phyloP scores from a whole-genome alignment of 2,888 invertebrate species.

The Euproctis similis region DNA sequence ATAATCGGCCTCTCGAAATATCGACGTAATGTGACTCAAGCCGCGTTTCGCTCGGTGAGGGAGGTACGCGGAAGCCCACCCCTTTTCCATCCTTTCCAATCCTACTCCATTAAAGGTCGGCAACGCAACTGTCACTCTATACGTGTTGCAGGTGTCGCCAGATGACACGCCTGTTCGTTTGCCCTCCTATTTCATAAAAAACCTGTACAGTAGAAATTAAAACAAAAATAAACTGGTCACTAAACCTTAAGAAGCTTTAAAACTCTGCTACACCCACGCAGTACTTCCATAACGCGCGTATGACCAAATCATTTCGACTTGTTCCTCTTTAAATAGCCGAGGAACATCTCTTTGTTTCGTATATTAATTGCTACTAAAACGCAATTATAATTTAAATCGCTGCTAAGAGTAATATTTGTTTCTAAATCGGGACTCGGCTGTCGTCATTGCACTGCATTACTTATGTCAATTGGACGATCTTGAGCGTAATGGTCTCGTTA shows the following conservation, averaged over 20 bases:
- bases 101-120: too few relatives aligned
- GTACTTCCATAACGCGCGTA: background rate
- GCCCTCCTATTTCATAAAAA: too few relatives aligned
- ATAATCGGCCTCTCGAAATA: too few relatives aligned
- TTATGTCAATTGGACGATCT: conserved; percentile 11
- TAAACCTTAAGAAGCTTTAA: too few relatives aligned
- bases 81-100: background rate
- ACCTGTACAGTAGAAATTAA: too few relatives aligned
- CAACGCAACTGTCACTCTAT: too few relatives aligned
- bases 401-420: conserved; percentile 3
- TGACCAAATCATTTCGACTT: background rate
- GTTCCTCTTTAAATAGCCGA: background rate
- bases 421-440: conserved; percentile 1
- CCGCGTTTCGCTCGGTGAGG: background rate
- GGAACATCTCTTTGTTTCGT: background rate
- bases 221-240: too few relatives aligned
- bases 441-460: conserved; percentile 12
- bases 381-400: conserved; percentile 6
- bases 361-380: conserved; percentile 1
- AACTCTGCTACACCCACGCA: too few relatives aligned
- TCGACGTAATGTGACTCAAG: too few relatives aligned
- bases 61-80: background rate
- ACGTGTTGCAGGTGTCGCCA: too few relatives aligned
- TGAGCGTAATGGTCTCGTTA: conserved; percentile 21
- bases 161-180: too few relatives aligned